A percentile compares a stretch with the other conserved stretches of the same genome.
phyloP scores from a whole-genome alignment of 2,113 vertebrate species.

The Carassius carassius region DNA sequence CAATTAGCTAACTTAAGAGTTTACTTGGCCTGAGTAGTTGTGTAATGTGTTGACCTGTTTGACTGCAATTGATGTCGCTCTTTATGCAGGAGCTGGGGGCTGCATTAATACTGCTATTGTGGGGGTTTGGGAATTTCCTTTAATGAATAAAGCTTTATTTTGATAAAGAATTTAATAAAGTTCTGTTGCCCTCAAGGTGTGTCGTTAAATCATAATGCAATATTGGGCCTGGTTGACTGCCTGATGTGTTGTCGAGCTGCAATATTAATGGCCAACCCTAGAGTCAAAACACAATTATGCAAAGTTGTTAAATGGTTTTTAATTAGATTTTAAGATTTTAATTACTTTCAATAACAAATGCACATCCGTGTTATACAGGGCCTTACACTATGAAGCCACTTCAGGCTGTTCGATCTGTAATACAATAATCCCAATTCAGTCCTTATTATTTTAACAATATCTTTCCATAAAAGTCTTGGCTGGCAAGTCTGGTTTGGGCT shows the following conservation, averaged over 20 bases:
- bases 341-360: slow-evolving; percentile 67
- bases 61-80: slow-evolving; percentile 65
- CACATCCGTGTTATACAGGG: slow-evolving; percentile 21
- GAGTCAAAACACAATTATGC: slow-evolving; percentile 76
- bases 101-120: slow-evolving; percentile 76
- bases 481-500: slow-evolving; percentile 20
- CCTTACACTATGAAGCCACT: slow-evolving; percentile 1
- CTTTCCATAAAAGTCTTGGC: slow-evolving; percentile 11
- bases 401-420: slow-evolving; percentile 24
- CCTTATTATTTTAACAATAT: slow-evolving; percentile 35
- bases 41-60: slow-evolving; percentile 34
- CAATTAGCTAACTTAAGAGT: slow-evolving; percentile 65
- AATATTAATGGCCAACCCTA: slow-evolving; percentile 70
- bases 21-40: slow-evolving; percentile 67
- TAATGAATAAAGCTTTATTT: slow-evolving; percentile 78
- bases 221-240: slow-evolving; percentile 78
- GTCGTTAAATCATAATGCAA: slow-evolving; percentile 77
- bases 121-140: slow-evolving; percentile 74
- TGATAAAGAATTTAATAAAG: slow-evolving; percentile 78
- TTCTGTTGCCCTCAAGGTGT: slow-evolving; percentile 72
- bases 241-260: slow-evolving; percentile 77
- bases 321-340: slow-evolving; percentile 79
- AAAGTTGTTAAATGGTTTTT: slow-evolving; percentile 75
- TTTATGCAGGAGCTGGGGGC: slow-evolving; percentile 72
- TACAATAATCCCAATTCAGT: slow-evolving; percentile 34